Evolutionary conservation across 2,797 vertebrate species (phyloP).

Genomic region (Graptemys geographica): DNA sequence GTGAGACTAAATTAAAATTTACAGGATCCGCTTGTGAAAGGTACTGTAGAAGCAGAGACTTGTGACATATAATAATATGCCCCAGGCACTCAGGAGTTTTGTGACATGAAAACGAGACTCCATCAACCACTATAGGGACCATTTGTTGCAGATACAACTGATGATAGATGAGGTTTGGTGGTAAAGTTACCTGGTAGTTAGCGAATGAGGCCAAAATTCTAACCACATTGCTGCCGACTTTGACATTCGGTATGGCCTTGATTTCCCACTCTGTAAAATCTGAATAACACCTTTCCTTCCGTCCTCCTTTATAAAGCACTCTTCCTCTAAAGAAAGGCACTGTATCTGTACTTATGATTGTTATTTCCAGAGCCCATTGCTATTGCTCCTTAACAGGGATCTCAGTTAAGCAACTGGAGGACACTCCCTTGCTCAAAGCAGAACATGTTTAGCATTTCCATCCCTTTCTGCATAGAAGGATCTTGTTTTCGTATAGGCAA

Average conservation of each 20-base stretch:
- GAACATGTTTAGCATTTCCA: background rate
- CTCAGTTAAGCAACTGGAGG: background rate
- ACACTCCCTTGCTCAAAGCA: no score
- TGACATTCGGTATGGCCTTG: background rate
- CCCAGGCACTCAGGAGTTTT: background rate
- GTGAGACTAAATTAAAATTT: background rate
- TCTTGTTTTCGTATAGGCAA: accelerated
- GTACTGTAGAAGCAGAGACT: background rate
- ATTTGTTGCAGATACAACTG: background rate
- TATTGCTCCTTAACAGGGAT: background rate
- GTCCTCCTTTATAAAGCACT: background rate
- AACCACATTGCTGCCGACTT: background rate
- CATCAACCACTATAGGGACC: background rate
- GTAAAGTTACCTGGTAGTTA: background rate
- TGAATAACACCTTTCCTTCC: background rate
- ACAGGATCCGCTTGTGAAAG: background rate
- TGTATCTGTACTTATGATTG: background rate
- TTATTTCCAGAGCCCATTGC: background rate
- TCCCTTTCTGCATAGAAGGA: background rate
- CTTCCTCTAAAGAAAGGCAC: background rate
- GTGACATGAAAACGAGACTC: background rate
- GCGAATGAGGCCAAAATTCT: background rate
- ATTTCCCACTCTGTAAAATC: background rate
- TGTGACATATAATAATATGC: background rate
- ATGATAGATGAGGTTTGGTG: background rate